phyloP scores from a whole-genome alignment of 2,888 invertebrate species.

The Caenorhabditis angaria region DNA sequence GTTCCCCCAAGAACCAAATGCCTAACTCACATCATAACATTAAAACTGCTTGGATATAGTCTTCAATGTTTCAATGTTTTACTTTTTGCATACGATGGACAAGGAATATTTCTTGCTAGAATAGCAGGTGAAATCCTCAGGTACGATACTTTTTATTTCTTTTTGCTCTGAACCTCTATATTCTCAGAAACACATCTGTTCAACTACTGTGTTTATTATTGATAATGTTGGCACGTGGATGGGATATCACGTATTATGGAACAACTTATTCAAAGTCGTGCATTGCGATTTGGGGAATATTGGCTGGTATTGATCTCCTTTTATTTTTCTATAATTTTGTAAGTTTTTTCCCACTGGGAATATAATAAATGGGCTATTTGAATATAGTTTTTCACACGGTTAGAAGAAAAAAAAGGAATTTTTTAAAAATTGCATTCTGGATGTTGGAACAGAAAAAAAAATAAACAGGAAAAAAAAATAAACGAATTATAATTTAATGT shows the following conservation, averaged over 20 bases:
- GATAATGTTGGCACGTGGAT: conserved; percentile 91
- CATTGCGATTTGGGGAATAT: conserved; percentile 88
- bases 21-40: conserved; percentile 44
- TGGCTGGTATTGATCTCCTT: conserved; percentile 88
- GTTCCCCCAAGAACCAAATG: conserved; percentile 41
- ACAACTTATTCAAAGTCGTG: conserved; percentile 75
- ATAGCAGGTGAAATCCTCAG: conserved; percentile 85
- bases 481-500: too few relatives aligned
- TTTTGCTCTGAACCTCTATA: too few relatives aligned
- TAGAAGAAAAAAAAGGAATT: too few relatives aligned
- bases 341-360: conserved; percentile 75
- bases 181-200: conserved; percentile 43
- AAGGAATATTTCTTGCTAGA: conserved; percentile 84
- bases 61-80: conserved; percentile 88
- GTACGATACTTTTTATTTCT: conserved; percentile 78
- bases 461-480: too few relatives aligned
- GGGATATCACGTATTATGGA: conserved; percentile 80
- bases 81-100: conserved; percentile 89
- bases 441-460: too few relatives aligned
- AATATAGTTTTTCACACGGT: neutral
- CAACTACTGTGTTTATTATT: conserved; percentile 91
- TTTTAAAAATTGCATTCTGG: too few relatives aligned
- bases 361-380: neutral
- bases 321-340: conserved; percentile 96
- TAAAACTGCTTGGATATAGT: conserved; percentile 78